phyloP scores from a whole-genome alignment of 1,140 invertebrate species.

The Lamellibrachia luymesi region DNA sequence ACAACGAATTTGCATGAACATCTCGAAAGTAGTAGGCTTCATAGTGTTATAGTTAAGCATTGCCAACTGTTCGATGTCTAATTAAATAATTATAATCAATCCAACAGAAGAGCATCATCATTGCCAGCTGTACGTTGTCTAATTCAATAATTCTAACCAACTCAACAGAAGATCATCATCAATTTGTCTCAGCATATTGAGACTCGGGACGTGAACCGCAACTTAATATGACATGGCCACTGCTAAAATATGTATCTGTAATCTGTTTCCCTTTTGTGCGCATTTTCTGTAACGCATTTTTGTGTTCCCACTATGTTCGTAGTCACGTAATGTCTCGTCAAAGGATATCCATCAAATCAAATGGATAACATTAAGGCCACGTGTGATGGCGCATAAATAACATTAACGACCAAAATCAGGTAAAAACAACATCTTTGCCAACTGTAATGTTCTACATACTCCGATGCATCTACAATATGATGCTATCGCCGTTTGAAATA shows the following conservation, averaged over 20 bases:
- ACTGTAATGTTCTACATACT: neutral
- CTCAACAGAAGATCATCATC: no score
- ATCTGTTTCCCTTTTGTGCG: neutral
- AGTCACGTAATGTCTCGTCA: neutral
- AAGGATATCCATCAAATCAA: neutral
- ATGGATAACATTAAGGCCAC: neutral
- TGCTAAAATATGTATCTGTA: neutral
- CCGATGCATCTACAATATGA: neutral
- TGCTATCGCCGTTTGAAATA: neutral
- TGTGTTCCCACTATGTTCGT: neutral
- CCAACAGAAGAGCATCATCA: no score
- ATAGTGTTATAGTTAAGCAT: neutral
- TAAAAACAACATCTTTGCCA: neutral
- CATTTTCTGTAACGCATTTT: neutral
- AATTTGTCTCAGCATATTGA: neutral
- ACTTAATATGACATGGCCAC: neutral
- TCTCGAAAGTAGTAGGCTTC: neutral
- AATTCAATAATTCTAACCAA: neutral
- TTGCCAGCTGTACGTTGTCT: neutral
- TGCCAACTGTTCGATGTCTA: no score
- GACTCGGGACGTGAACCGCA: neutral
- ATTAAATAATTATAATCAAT: no score
- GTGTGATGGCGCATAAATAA: neutral
- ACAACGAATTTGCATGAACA: neutral
- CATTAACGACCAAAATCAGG: neutral